Base-by-base conservation (phyloP, 35 echinoderm and acorn worm species). In the Patiria miniata region DNA sequence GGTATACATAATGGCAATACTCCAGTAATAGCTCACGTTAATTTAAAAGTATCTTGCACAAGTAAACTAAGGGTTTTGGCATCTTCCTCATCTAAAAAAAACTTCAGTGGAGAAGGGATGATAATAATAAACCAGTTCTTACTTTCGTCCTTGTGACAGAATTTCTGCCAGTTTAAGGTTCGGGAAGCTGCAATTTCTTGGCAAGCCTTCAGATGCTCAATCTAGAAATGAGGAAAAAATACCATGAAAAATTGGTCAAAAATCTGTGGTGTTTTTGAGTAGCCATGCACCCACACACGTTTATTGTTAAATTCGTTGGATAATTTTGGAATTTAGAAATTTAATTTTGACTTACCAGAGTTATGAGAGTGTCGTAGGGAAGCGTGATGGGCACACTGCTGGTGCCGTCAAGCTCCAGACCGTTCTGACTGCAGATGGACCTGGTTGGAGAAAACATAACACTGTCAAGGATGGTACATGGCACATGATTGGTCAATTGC, bases 81-180 rank as follows among this genome's bases (percentile, higher is more conserved):
- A 18, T 18, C n/a, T n/a, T n/a, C n/a, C 42, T 47, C 4, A 47
- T 6, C 4, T 4, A 47, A 47, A 47, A 6, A 47, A 6, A 12
- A 12, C 42, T 12, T 12, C 12, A 4, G 4, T 47, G 42, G 12
- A 47, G 42, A 12, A 6, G 42, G 12, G 42, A 47, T 47, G 42
- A 4, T 4, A 47, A 47, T 47, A 12, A 6, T 12, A 47, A 47
- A 47, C 4, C 29, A 8, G 16, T 42, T 94, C 95, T 93, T 83
- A 97, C 91, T 94, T 19, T 93, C 91, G 61, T 97, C 91, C 79
- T 89, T 90, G 51, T 87, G 86, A 61, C 88, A 90, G 79, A 97
- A 97, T 39, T 97, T 97, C 82, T 97, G 95, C 95, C 95, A 97
- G 89, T 97, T 97, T 78, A 91, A 84, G 1, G 95, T 97, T 77